Percentiles rank a stretch among this genome's conserved stretches.
Conservation (phyloP, 2,888 invertebrate species). For the Netelia virgata region DNA sequence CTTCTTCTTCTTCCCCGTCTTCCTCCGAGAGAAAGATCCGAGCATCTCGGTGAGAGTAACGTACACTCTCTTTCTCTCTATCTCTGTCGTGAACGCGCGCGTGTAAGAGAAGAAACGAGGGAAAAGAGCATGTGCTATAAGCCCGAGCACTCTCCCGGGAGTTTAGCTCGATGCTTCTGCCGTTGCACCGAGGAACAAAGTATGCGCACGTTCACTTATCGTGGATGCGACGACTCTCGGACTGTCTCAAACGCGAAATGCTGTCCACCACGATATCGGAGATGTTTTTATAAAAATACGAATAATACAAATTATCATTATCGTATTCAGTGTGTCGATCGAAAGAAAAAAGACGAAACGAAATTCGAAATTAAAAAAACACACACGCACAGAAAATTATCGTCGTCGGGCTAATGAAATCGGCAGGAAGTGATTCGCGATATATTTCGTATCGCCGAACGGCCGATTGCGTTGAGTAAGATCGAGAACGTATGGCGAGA, state of each 20-base stretch:
- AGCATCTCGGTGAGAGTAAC: conserved; percentile 67
- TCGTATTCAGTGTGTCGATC: no score
- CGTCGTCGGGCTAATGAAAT: background rate
- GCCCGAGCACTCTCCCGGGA: conserved; percentile 26
- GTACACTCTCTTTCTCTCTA: no score
- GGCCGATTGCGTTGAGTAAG: conserved; percentile 30
- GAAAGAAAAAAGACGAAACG: no score
- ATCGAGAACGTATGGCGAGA: conserved; percentile 49
- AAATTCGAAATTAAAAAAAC: background rate
- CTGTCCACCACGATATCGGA: conserved; percentile 16
- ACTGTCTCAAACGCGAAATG: conserved; percentile 41
- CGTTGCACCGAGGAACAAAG: conserved; percentile 34
- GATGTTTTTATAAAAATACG: conserved; percentile 22
- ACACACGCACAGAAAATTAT: background rate
- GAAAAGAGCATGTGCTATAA: background rate
- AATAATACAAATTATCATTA: conserved; percentile 5
- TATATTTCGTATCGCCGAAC: background rate
- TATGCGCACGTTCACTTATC: conserved; percentile 33
- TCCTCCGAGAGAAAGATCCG: conserved; percentile 56
- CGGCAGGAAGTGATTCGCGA: background rate
- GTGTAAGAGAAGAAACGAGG: conserved; percentile 32
- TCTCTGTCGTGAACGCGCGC: conserved; percentile 23
- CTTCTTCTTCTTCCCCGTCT: no score
- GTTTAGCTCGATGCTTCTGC: conserved; percentile 43
- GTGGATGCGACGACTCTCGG: conserved; percentile 34